Evolutionary conservation across 2,797 vertebrate species (phyloP).

Genomic region (Hemibagrus guttatus): DNA sequence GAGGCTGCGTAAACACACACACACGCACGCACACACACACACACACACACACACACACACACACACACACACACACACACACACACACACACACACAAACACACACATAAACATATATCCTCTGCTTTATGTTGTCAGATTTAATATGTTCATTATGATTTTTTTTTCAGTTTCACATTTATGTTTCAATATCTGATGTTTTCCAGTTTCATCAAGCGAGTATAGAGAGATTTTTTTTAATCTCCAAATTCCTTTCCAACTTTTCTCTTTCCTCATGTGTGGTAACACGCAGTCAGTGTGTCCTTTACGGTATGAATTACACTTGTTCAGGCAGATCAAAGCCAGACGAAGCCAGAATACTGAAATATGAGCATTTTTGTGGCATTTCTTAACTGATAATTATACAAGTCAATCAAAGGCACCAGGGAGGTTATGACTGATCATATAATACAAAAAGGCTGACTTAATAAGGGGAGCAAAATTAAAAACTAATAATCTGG

Average conservation of each 20-base stretch:
- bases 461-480: background rate
- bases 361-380: background rate
- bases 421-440: background rate
- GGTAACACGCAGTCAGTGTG: background rate
- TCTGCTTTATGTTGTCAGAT: background rate
- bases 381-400: background rate
- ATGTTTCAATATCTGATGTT: background rate
- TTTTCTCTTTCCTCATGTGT: background rate
- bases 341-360: background rate
- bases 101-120: background rate
- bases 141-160: background rate
- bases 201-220: background rate
- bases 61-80: no score
- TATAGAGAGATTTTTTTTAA: background rate
- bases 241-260: background rate
- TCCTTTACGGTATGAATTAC: background rate
- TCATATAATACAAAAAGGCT: background rate
- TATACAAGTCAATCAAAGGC: background rate
- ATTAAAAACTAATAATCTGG: background rate
- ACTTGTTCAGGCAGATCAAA: background rate
- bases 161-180: background rate
- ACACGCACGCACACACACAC: background rate
- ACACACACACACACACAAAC: no score
- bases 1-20: background rate
- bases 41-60: background rate